Percentiles rank a stretch among this genome's conserved stretches.
These are phyloP conservation scores for Xerus rutilus DNA, from an alignment of 2,797 vertebrate genomes.

Conservation along the genomic window DNA sequence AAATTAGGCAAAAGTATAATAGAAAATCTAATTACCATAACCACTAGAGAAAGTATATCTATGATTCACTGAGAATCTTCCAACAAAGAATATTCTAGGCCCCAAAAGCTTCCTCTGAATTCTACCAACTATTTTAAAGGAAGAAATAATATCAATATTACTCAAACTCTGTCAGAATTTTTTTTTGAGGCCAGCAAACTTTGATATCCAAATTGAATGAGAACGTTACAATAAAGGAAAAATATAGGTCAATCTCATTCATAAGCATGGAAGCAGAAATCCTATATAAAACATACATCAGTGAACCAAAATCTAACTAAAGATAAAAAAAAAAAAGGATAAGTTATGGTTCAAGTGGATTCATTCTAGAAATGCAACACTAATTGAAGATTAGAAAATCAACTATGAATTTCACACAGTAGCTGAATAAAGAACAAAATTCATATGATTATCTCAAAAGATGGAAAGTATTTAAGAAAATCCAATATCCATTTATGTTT, in stretches of 20 bases:
- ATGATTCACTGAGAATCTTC: neutral
- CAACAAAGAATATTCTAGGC: neutral
- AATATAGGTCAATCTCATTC: neutral
- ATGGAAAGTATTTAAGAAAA: constrained; percentile 11
- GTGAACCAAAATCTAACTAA: constrained; percentile 33
- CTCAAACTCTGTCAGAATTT: neutral
- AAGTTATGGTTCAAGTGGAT: neutral
- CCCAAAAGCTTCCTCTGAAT: neutral
- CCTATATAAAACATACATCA: neutral
- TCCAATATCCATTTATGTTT: neutral
- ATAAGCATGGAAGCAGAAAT: constrained; percentile 44
- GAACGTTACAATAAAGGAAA: constrained; percentile 35
- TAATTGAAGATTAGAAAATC: neutral
- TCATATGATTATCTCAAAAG: neutral
- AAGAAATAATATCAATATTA: neutral
- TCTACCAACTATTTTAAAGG: constrained; percentile 36
- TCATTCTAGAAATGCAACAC: neutral
- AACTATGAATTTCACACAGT: neutral
- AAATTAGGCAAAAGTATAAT: neutral
- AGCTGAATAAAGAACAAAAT: constrained; percentile 8
- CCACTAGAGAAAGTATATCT: neutral
- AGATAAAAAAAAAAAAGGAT: neutral
- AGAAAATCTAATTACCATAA: constrained; percentile 4
- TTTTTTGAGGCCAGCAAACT: constrained; percentile 7
- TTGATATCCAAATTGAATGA: neutral